Percentiles rank a stretch among this genome's conserved stretches.
phyloP scores from a whole-genome alignment of 1,140 invertebrate genomes.

The Magallana ariakensis region DNA sequence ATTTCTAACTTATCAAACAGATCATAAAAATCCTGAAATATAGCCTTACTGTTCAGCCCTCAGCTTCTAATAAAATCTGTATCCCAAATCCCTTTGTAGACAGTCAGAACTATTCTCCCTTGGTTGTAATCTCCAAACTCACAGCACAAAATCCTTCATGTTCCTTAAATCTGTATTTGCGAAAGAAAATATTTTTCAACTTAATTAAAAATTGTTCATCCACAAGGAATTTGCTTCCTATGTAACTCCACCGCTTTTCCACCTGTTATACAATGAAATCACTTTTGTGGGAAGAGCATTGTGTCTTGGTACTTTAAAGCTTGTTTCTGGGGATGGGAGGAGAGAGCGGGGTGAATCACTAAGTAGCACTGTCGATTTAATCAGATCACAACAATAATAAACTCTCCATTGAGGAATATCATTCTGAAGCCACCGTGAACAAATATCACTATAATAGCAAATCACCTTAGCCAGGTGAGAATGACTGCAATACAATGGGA shows the following conservation, averaged over 20 bases:
- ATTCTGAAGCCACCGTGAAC: not conserved
- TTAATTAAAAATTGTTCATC: slow-evolving; percentile 36
- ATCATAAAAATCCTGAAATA: slow-evolving; percentile 14
- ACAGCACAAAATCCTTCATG: not conserved
- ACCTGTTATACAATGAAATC: slow-evolving; percentile 34
- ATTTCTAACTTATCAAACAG: slow-evolving; percentile 20
- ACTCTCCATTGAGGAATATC: not conserved
- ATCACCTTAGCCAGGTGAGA: slow-evolving; percentile 30
- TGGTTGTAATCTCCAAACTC: not conserved
- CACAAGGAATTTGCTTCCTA: not conserved
- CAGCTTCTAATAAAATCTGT: slow-evolving; percentile 27
- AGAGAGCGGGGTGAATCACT: not conserved
- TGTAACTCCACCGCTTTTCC: not conserved
- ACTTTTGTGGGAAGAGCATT: not conserved
- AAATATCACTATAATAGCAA: slow-evolving; percentile 18
- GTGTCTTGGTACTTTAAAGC: not conserved
- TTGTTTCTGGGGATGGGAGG: slow-evolving; percentile 2
- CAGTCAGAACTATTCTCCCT: not conserved
- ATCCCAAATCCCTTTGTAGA: slow-evolving; percentile 23
- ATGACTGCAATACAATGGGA: not conserved
- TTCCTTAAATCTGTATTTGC: slow-evolving; percentile 18
- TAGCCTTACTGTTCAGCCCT: not conserved
- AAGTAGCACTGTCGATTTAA: slow-evolving; percentile 35
- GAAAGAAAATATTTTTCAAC: slow-evolving; percentile 1
- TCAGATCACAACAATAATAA: slow-evolving; percentile 38